phyloP scores from a whole-genome alignment of 1,140 invertebrate species.

The Probaryconus sp. region DNA sequence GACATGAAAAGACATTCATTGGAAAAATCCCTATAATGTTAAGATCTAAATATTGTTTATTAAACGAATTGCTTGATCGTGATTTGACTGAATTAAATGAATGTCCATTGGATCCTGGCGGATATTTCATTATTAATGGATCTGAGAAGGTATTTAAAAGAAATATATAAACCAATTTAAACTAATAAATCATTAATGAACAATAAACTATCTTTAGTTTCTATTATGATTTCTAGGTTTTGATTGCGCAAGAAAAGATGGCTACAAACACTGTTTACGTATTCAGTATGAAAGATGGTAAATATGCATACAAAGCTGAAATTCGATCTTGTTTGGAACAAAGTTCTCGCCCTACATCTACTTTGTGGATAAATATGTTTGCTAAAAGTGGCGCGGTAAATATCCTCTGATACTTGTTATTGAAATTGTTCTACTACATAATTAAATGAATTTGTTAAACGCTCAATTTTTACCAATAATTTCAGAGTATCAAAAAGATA shows the following conservation, averaged over 20 bases:
- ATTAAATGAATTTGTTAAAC: not conserved
- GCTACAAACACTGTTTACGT: slow-evolving; percentile 99
- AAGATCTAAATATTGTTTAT: slow-evolving; percentile 95
- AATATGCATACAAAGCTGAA: slow-evolving; percentile 98
- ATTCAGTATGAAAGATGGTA: slow-evolving; percentile 99
- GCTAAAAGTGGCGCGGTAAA: slow-evolving; percentile 89
- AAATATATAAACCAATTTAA: slow-evolving; percentile 4
- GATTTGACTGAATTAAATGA: slow-evolving; percentile 99
- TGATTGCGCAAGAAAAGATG: slow-evolving; percentile 99
- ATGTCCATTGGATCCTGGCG: slow-evolving; percentile 98
- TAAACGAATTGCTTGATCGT: slow-evolving; percentile 95
- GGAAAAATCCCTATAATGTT: slow-evolving; percentile 99
- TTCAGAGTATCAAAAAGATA: slow-evolving; percentile 63
- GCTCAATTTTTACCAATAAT: not conserved
- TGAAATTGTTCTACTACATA: not conserved
- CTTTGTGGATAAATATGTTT: slow-evolving; percentile 99
- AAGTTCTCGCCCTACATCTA: slow-evolving; percentile 93
- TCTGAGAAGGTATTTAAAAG: slow-evolving; percentile 88
- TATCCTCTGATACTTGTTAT: too few relatives aligned
- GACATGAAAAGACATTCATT: slow-evolving; percentile 95
- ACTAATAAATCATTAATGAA: not conserved
- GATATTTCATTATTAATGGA: slow-evolving; percentile 97
- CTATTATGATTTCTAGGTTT: slow-evolving; percentile 55
- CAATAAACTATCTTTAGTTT: not conserved
- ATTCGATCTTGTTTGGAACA: slow-evolving; percentile 97